phyloP scores from a whole-genome alignment of 1,140 invertebrate genomes.

The Drosophila albomicans region DNA sequence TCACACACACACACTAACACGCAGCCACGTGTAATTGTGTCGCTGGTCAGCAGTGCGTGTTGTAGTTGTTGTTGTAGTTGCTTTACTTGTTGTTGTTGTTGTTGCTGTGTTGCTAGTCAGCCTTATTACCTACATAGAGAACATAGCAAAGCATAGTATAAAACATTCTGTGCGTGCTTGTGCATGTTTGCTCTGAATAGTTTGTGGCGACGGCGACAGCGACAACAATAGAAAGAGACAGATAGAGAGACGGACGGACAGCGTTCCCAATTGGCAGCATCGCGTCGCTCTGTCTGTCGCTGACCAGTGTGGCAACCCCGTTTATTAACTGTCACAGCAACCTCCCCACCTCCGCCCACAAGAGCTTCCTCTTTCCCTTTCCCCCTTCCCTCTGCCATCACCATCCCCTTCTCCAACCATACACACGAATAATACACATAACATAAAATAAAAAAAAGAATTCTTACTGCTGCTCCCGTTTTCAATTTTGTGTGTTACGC shows the following conservation, averaged over 20 bases:
- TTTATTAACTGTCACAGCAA: constrained; percentile 49
- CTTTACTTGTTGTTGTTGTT: constrained; percentile 21
- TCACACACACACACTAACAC: constrained; percentile 39
- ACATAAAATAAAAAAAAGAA: not conserved
- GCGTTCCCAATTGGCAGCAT: constrained; percentile 53
- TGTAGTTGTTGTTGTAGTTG: constrained; percentile 27
- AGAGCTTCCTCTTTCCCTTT: constrained; percentile 8
- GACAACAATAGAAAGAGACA: constrained; percentile 49
- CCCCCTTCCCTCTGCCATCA: not conserved
- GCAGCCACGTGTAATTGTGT: constrained; percentile 67
- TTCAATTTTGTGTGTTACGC: constrained; percentile 19
- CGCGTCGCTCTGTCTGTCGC: constrained; percentile 35
- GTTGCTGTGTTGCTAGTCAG: constrained; percentile 40
- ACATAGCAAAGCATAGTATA: constrained; percentile 11
- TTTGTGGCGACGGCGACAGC: constrained; percentile 47
- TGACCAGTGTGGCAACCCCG: constrained; percentile 49
- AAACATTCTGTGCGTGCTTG: constrained; percentile 32
- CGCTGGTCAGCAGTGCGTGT: constrained; percentile 65
- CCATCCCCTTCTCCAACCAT: constrained; percentile 17
- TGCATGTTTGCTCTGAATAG: constrained; percentile 57
- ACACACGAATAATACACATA: not conserved
- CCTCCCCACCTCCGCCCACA: not conserved
- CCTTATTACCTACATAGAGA: constrained; percentile 64
- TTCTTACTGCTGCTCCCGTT: constrained; percentile 26
- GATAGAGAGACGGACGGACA: constrained; percentile 1